Evolutionary conservation across 2,113 vertebrate species (phyloP), one percentile per base, ranked within the genome.

Genomic region (Pachycephala philippinensis): DNA sequence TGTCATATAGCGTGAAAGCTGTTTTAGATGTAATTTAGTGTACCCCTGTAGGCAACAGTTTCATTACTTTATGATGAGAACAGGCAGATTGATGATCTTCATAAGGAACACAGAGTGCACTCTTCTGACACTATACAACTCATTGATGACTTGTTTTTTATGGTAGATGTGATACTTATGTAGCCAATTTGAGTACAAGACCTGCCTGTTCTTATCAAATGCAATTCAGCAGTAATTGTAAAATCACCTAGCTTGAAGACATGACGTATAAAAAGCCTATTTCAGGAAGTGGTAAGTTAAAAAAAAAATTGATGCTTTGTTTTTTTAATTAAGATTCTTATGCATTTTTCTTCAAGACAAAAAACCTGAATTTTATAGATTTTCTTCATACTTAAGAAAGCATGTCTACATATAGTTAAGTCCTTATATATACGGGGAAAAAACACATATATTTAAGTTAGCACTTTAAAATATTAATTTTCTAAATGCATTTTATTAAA

Each of bases 61-160:
- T 71, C 54, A 78, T 22, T 53, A 12, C 30, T 94, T 96, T 81
- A 77, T 59, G 56, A 65, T 1, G 8, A 90, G 61, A 89, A 95
- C 60, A 70, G 80, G 92, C 77, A 90, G 30, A 39, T 69, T 96
- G 80, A 92, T 49, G 71, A 85, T 77, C 61, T 94, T 33, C 80
- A 54, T 11, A 8, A 71, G 26, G 66, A 68, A 65, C 56, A 65
- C 7, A 44, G 42, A 78, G 28, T 27, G 53, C 47, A 63, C 33
- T 40, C 60, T 66, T 61, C 47, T 13, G 18, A 75, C 74, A 54
- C 37, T n/a, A 78, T 8, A 82, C 14, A 78, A 57, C 76, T 79
- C 84, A 87, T 2, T 76, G 84, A 80, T 50, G 13, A 77, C 81
- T 91, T 95, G 52, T 76, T 92, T 94, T 92, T 94, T 72, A 85